These are phyloP conservation scores for Nestor notabilis DNA, from an alignment of 2,113 vertebrate genomes.

Conservation along the genomic window DNA sequence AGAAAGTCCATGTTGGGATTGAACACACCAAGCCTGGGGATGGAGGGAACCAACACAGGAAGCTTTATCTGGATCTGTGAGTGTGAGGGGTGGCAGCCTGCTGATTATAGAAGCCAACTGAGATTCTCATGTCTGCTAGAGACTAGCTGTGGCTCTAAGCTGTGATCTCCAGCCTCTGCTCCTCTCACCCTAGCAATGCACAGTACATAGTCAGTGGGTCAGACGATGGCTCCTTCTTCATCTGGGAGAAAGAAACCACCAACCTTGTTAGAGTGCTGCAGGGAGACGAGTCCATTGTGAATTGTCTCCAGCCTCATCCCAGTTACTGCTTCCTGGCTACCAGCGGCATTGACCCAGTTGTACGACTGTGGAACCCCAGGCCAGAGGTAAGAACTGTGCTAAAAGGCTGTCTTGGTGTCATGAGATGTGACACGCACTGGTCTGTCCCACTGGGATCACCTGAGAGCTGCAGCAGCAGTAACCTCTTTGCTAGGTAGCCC, in stretches of 20 bases:
- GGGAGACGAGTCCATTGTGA: slow-evolving; percentile 97
- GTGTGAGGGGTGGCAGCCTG: background rate
- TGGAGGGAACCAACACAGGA: background rate
- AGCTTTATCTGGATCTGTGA: background rate
- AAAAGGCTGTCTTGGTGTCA: fast-evolving
- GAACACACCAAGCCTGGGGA: background rate
- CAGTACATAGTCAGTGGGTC: slow-evolving; percentile 98
- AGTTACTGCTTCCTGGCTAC: slow-evolving; percentile 98
- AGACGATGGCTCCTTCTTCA: slow-evolving; percentile 98
- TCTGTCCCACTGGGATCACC: background rate
- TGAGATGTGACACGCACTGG: fast-evolving
- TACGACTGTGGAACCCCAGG: slow-evolving; percentile 94
- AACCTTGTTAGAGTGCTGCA: slow-evolving; percentile 96
- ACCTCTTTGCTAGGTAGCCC: background rate
- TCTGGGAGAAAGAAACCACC: slow-evolving; percentile 99
- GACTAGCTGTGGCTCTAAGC: background rate
- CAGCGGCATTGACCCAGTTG: slow-evolving; percentile 96
- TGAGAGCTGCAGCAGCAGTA: background rate
- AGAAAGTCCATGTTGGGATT: background rate
- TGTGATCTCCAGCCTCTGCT: background rate
- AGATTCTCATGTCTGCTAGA: background rate
- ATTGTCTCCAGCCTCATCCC: slow-evolving; percentile 97
- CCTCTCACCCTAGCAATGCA: slow-evolving; percentile 83
- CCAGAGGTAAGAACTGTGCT: slow-evolving; percentile 82
- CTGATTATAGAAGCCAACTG: background rate